Base-by-base conservation (phyloP, 2,797 vertebrate genomes). In the Amniataba percoides region DNA sequence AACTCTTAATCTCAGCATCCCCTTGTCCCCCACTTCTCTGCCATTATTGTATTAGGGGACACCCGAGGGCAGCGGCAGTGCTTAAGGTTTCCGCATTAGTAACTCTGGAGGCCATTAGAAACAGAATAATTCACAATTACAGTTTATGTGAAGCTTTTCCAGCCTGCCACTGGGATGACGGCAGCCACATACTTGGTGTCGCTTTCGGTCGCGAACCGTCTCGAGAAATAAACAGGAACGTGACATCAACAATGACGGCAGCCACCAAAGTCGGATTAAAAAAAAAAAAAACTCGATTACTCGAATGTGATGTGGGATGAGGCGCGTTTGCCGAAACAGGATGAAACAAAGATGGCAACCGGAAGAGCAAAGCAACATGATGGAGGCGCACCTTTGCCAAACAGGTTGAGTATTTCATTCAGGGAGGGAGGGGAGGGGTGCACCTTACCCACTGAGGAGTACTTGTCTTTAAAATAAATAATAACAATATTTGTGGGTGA, bases 331-430 rank as follows among this genome's bases (percentile, higher is more conserved):
- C 27, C 5, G 27, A 25, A 59, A 43, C n/a, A 55, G 51, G 60
- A 77, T 66, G 15, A 67, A 49, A 76, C 61, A 65, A 65, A 71
- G 46, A 74, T 72, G 73, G 74, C 70, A 68, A 62, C 72, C 57
- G 19, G 25, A 49, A 55, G 68, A 64, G 53, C 52, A 31, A 56
- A 55, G 34, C 61, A 21, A 23, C 23, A 55, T 69, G 10, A 46
- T 36, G 53, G 48, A 64, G 58, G 19, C 53, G 16, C 67, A 66
- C 23, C 46, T 70, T 31, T 59, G 31, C 43, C 40, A 53, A 53
- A 72, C 21, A 13, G 53, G 66, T 64, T 69, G 19, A 45, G 53
- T 45, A 45, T 43, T 39, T 36, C 53, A 9, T 31, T 31, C 27
- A 31, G 27, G 27, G 27, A 31, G 27, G 27, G 27, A 4, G 27